A percentile compares a stretch with the other conserved stretches of the same genome.
phyloP scores from a whole-genome alignment of 2,797 vertebrate genomes.

The Argyrosomus regius region DNA sequence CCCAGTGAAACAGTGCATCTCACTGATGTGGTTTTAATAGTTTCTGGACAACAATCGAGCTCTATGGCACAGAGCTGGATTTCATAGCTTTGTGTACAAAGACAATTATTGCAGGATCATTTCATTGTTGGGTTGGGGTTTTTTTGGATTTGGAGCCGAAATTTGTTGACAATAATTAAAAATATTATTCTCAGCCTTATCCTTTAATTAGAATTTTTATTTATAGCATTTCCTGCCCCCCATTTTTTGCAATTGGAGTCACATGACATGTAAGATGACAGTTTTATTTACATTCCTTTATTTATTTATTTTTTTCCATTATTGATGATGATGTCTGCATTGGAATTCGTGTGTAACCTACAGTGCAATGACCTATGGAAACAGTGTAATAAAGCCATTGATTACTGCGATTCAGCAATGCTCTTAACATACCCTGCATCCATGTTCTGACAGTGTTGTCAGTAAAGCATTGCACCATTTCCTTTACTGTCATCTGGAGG shows the following conservation, averaged over 20 bases:
- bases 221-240: background rate
- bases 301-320: background rate
- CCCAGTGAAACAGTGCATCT: background rate
- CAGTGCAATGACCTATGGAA: background rate
- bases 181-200: background rate
- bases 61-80: background rate
- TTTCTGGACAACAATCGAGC: background rate
- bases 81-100: background rate
- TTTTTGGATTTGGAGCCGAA: background rate
- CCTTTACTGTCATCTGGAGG: slow-evolving; percentile 43
- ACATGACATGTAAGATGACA: background rate
- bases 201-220: background rate
- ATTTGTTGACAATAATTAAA: background rate
- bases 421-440: slow-evolving; percentile 15
- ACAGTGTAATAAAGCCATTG: slow-evolving; percentile 22
- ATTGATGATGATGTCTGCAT: background rate
- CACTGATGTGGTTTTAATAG: background rate
- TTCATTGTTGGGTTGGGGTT: background rate
- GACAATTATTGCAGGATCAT: background rate
- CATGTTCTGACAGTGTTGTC: slow-evolving; percentile 12
- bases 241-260: background rate
- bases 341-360: slow-evolving; percentile 10
- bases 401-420: slow-evolving; percentile 9
- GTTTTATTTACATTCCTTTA: background rate
- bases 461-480: slow-evolving; percentile 44